Evolutionary conservation across 2,797 vertebrate genomes (phyloP).

Genomic region (Rallus crepitans): DNA sequence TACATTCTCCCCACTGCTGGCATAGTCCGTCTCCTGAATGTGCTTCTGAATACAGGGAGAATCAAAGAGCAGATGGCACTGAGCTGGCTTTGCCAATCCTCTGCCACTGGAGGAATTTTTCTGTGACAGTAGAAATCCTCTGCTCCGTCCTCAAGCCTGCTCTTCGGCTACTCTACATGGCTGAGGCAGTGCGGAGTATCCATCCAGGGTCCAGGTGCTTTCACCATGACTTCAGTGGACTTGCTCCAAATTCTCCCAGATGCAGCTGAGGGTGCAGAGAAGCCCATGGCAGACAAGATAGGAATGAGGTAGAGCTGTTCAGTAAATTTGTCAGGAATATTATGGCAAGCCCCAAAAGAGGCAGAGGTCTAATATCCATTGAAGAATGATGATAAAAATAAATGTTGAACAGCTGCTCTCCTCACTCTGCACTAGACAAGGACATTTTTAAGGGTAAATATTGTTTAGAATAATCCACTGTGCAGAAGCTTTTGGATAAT

Average conservation of each 20-base stretch:
- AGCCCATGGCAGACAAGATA: not conserved
- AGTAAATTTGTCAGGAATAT: not conserved
- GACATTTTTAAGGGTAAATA: conserved; percentile 42
- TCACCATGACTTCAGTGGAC: not conserved
- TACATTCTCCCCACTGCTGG: not conserved
- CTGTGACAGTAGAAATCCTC: not conserved
- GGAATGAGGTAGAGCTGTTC: not conserved
- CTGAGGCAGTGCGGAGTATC: not conserved
- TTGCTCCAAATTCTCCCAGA: not conserved
- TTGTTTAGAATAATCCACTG: conserved; percentile 2
- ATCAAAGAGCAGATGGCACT: not conserved
- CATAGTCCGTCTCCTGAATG: not conserved
- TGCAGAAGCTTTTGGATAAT: not conserved
- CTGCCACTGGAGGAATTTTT: not conserved
- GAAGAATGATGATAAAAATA: conserved; percentile 55
- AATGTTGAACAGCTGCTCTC: conserved; percentile 54
- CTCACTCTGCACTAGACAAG: conserved; percentile 30
- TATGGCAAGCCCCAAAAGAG: not conserved
- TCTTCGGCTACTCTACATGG: not conserved
- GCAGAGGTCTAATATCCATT: conserved; percentile 30
- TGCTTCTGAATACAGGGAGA: not conserved
- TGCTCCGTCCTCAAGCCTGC: not conserved
- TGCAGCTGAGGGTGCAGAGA: not conserved
- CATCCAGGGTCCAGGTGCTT: not conserved
- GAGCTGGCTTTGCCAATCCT: not conserved